phyloP scores from a whole-genome alignment of 2,888 invertebrate genomes.

The Linhomoeus sp. region DNA sequence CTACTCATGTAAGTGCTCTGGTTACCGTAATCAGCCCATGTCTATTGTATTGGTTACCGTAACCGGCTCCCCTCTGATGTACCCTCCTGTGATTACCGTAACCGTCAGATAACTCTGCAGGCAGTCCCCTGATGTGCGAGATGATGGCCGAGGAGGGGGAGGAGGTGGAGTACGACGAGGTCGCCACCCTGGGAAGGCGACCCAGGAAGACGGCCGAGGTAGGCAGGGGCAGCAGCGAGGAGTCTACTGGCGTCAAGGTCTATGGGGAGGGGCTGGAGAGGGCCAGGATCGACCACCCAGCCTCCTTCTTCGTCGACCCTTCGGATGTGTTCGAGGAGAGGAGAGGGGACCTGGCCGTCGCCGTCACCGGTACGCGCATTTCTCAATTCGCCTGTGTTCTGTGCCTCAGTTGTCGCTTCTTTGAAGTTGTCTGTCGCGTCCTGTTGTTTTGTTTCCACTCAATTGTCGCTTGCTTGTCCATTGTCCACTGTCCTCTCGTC shows the following conservation, averaged over 20 bases:
- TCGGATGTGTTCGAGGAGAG: constrained; percentile 14
- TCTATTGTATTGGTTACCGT: too few relatives aligned
- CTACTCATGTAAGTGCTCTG: too few relatives aligned
- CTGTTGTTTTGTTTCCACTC: too few relatives aligned
- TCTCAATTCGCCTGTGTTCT: too few relatives aligned
- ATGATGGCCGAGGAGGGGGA: constrained; percentile 14
- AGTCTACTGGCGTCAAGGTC: constrained; percentile 2
- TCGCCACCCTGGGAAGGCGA: background rate
- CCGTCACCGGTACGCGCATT: constrained; percentile 17
- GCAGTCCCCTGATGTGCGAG: constrained; percentile 13
- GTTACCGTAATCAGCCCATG: too few relatives aligned
- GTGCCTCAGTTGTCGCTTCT: too few relatives aligned
- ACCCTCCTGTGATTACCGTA: too few relatives aligned
- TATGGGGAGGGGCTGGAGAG: constrained; percentile 20
- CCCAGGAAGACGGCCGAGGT: too few relatives aligned
- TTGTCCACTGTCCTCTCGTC: too few relatives aligned
- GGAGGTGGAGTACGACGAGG: constrained; percentile 12
- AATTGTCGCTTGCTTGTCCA: too few relatives aligned
- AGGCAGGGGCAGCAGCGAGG: constrained; percentile 1
- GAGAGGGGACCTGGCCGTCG: constrained; percentile 25
- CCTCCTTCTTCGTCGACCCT: constrained; percentile 23
- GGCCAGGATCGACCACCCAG: constrained; percentile 19
- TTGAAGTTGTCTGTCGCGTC: too few relatives aligned
- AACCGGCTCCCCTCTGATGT: too few relatives aligned
- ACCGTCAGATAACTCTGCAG: constrained; percentile 15